Conservation (phyloP, 37 sponge, comb jelly and placozoan genomes). For the Lycopodina hypogea region DNA sequence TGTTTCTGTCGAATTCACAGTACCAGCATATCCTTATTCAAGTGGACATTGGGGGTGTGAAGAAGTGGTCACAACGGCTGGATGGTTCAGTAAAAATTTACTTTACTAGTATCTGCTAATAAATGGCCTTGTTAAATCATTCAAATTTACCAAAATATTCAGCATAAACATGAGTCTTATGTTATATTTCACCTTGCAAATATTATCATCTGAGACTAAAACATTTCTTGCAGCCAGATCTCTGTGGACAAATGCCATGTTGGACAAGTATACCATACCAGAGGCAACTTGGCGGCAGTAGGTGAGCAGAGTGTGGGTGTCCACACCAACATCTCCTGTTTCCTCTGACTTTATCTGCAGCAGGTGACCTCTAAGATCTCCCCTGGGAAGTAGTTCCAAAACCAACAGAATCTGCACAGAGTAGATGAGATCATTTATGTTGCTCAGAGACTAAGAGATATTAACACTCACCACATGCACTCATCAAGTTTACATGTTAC, state of each 20-base stretch:
- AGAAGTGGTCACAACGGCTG: too few relatives aligned
- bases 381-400: conserved; percentile 7
- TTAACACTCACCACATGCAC: not conserved
- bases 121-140: too few relatives aligned
- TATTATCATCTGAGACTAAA: conserved; percentile 11
- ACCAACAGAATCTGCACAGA: conserved; percentile 1
- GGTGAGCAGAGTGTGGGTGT: conserved; percentile 5
- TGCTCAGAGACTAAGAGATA: not conserved
- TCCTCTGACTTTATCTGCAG: not conserved
- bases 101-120: too few relatives aligned
- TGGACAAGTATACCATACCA: conserved; percentile 15
- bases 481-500: too few relatives aligned
- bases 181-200: conserved; percentile 7
- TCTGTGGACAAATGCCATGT: conserved; percentile 15
- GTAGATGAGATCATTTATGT: not conserved
- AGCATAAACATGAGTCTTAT: too few relatives aligned
- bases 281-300: conserved; percentile 18
- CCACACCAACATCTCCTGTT: not conserved
- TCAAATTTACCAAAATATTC: too few relatives aligned
- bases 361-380: conserved; percentile 11
- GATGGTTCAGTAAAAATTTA: too few relatives aligned
- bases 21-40: too few relatives aligned
- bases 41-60: too few relatives aligned
- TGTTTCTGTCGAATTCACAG: too few relatives aligned
- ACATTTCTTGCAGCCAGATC: conserved; percentile 17